Evolutionary conservation across 2,797 vertebrate genomes (phyloP), one percentile per base, ranked within the genome.

Genomic region (Taenioides sp.): DNA sequence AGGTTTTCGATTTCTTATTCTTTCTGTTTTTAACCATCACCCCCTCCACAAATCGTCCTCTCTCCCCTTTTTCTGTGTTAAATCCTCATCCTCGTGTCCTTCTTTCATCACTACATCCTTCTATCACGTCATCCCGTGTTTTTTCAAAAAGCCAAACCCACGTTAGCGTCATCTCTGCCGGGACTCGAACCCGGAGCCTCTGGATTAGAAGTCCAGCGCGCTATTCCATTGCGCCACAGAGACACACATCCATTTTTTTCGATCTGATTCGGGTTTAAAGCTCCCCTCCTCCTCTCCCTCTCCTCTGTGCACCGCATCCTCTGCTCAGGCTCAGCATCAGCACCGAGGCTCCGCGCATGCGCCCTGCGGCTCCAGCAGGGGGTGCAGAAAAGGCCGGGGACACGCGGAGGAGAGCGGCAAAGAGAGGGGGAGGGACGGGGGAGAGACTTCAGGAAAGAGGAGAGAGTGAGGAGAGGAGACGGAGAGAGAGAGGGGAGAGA

Each of bases 151-250:
- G 73, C 71, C 66, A 31, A 16, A 1, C 2, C 10, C 4, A 88
- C 18, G 0, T 37, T 28, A 31, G 60, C 97, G 89, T 76, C 97
- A 99, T 99, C 98, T 99, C 98, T 99, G 98, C 98, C 97, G 98
- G 98, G 97, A 99, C 97, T 99, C 97, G 98, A 99, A 99, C 98
- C 98, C 98, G 97, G 97, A 99, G 98, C 97, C 98, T 99, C 97
- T 99, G 98, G 97, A 99, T 98, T 99, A 99, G 98, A 99, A 99
- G 97, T 99, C 97, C 97, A 98, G 97, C 97, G 97, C 97, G 97
- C 97, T 98, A 96, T 96, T 98, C 97, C 97, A 99, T 99, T 99
- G 96, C 96, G 96, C 96, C 96, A 98, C 96, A 98, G 96, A 98
- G 96, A 98, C 97, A 88, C 91, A 89, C 57, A 87, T 91, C 80